These are phyloP conservation scores for Nematolebias whitei DNA, from an alignment of 2,113 vertebrate species.

Conservation along the genomic window DNA sequence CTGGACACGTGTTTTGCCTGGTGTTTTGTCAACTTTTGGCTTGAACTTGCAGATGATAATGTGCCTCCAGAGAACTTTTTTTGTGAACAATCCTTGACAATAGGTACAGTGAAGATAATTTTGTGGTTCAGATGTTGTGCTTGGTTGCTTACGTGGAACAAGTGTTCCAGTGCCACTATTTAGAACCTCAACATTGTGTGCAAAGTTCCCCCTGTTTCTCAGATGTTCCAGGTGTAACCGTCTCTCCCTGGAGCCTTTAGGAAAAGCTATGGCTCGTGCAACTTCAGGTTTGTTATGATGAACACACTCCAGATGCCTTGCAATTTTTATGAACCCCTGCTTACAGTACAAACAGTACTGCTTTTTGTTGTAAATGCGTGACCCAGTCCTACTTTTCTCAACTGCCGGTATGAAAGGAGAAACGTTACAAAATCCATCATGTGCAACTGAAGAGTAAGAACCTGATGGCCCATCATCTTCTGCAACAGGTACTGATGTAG, in stretches of 20 bases:
- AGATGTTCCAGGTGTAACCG: not conserved
- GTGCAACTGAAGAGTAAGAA: not conserved
- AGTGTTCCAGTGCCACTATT: not conserved
- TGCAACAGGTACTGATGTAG: not conserved
- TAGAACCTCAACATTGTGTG: not conserved
- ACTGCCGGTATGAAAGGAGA: not conserved
- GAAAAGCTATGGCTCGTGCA: not conserved
- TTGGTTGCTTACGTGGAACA: not conserved
- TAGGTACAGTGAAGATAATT: not conserved
- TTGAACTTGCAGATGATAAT: not conserved
- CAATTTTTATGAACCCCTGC: not conserved
- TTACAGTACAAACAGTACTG: constrained; percentile 13
- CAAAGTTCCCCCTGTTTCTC: constrained; percentile 6
- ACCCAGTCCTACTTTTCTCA: not conserved
- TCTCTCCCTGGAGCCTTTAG: not conserved
- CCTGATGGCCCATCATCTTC: not conserved
- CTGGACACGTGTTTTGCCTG: not conserved
- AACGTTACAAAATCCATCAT: not conserved
- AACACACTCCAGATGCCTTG: not conserved
- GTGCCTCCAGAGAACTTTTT: constrained; percentile 1
- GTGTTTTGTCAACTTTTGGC: too few species aligned
- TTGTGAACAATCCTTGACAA: not conserved
- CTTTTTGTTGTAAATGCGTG: constrained; percentile 8
- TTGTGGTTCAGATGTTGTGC: not conserved
- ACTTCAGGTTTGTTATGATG: constrained; percentile 6